Conservation (phyloP, 2,888 invertebrate species). For the Cyclophora albipunctata region DNA sequence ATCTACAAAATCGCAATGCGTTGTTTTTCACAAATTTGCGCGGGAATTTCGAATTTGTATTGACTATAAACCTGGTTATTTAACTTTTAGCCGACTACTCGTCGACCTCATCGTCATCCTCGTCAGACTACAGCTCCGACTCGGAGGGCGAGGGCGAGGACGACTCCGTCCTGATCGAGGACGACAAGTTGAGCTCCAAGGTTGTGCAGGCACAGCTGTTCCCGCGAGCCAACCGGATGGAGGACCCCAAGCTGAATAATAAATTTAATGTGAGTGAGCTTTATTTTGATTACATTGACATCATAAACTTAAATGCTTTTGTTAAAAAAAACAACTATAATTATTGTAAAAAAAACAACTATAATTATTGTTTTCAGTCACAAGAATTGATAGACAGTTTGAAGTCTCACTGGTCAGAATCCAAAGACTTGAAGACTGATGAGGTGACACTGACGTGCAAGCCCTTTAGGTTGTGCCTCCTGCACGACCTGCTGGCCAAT, state of each 20-base stretch:
- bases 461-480: slow-evolving; percentile 81
- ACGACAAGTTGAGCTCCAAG: slow-evolving; percentile 32
- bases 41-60: slow-evolving; percentile 43
- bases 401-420: slow-evolving; percentile 64
- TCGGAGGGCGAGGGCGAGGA: slow-evolving; percentile 63
- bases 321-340: not conserved
- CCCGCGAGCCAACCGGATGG: slow-evolving; percentile 59
- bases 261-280: slow-evolving; percentile 41
- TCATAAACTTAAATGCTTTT: too few species aligned
- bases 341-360: too few species aligned
- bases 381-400: slow-evolving; percentile 55
- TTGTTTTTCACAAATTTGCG: slow-evolving; percentile 27
- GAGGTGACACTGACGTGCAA: slow-evolving; percentile 72
- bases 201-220: slow-evolving; percentile 46
- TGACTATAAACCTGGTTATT: not conserved
- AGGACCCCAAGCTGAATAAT: slow-evolving; percentile 55
- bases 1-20: slow-evolving; percentile 11
- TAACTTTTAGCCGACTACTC: slow-evolving; percentile 52
- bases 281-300: too few species aligned
- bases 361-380: slow-evolving; percentile 34
- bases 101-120: slow-evolving; percentile 47
- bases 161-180: slow-evolving; percentile 52
- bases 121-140: slow-evolving; percentile 61
- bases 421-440: slow-evolving; percentile 44
- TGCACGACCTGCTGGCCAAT: slow-evolving; percentile 78